Conservation (phyloP, 1,140 invertebrate genomes). For the Drosophila leontia region DNA sequence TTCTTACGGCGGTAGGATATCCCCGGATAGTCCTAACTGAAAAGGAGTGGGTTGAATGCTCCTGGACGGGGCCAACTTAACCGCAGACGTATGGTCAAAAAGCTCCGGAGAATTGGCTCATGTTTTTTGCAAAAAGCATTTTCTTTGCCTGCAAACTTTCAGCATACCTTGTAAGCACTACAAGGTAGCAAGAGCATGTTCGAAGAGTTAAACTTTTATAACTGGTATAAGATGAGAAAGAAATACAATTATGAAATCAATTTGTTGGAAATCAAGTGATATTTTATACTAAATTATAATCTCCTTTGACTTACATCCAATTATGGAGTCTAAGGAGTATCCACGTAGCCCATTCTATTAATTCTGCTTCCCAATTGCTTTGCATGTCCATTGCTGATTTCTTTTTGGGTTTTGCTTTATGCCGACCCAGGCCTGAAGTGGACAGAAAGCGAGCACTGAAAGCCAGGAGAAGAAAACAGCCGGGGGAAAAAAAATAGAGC, state of each 20-base stretch:
- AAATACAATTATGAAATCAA: not conserved
- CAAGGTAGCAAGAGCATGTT: conserved; percentile 4
- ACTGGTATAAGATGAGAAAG: too few species aligned
- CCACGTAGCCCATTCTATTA: not conserved
- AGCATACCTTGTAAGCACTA: conserved; percentile 32
- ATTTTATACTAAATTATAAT: too few species aligned
- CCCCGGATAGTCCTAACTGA: conserved; percentile 2
- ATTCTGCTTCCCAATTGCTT: not conserved
- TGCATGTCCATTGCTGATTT: conserved; percentile 65
- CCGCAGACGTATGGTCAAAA: conserved; percentile 80
- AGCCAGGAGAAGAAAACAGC: conserved; percentile 32
- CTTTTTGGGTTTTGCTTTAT: conserved; percentile 78
- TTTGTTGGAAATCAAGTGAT: not conserved
- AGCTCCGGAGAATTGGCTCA: conserved; percentile 75
- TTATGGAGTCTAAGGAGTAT: conserved; percentile 16
- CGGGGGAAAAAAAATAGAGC: conserved; percentile 37
- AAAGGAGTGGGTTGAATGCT: conserved; percentile 36
- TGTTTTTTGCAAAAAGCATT: conserved; percentile 65
- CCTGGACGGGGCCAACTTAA: conserved; percentile 64
- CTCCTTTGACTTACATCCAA: too few species aligned
- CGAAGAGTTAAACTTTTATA: too few species aligned
- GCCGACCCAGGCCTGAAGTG: conserved; percentile 34
- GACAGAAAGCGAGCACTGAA: conserved; percentile 24
- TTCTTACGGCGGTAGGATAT: conserved; percentile 36
- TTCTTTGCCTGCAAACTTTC: conserved; percentile 51